phyloP scores from a whole-genome alignment of 2,113 vertebrate species.

The Thamnophis sirtalis region DNA sequence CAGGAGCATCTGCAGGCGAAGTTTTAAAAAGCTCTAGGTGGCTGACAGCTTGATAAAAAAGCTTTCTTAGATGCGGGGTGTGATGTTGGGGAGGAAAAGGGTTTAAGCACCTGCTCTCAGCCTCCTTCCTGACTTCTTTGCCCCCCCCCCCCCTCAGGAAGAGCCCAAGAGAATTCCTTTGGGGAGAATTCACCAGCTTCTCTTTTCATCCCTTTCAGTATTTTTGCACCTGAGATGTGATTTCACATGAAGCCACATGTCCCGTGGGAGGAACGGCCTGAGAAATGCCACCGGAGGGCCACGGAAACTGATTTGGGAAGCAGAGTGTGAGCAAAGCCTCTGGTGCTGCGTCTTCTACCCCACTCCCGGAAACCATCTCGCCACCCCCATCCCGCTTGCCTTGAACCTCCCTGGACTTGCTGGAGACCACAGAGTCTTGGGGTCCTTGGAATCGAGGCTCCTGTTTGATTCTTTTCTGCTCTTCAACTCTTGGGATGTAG shows the following conservation, averaged over 20 bases:
- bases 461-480: not conserved
- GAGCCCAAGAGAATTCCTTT: not conserved
- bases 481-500: not conserved
- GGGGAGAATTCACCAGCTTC: not conserved
- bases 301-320: not conserved
- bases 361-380: not conserved
- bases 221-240: not conserved
- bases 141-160: not conserved
- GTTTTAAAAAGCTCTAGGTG: not conserved
- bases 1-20: not conserved
- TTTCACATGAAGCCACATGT: not conserved
- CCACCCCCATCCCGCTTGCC: too few species aligned
- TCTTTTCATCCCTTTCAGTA: conserved; percentile 20
- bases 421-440: not conserved
- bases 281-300: not conserved
- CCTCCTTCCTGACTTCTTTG: not conserved
- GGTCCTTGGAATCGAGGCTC: not conserved
- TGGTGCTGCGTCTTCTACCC: conserved; percentile 34
- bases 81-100: not conserved
- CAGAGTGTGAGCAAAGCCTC: conserved; percentile 24
- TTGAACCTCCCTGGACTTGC: not conserved
- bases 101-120: not conserved
- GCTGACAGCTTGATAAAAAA: too few species aligned
- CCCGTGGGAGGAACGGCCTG: not conserved
- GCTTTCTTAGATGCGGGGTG: not conserved